A percentile compares a stretch with the other conserved stretches of the same genome.
Evolutionary conservation across 2,113 vertebrate species (phyloP).

Genomic region (Turdus rufiventris): DNA sequence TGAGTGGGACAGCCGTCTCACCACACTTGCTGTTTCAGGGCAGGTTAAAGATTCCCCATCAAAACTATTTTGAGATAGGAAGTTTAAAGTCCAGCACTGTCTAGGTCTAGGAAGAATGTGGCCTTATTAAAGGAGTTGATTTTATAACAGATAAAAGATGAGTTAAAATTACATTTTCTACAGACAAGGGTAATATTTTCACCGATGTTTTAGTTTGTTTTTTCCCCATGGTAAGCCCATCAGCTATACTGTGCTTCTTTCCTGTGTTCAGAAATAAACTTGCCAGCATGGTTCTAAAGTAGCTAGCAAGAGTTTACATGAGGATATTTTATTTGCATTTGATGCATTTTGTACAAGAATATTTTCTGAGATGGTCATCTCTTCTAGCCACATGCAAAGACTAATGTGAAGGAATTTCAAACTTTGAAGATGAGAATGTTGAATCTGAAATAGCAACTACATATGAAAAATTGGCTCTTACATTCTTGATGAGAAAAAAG

Average conservation of each 20-base stretch:
- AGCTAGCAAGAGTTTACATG: background rate
- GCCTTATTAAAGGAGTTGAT: background rate
- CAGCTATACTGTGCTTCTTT: background rate
- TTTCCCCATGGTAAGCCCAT: background rate
- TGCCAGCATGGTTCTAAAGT: background rate
- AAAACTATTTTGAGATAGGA: background rate
- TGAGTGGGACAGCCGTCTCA: background rate
- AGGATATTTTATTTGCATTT: background rate
- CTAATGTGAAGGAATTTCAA: background rate
- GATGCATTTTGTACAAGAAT: background rate
- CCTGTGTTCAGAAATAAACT: background rate
- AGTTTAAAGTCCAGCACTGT: background rate
- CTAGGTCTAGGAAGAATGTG: background rate
- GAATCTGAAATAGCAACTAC: background rate
- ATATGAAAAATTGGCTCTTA: background rate
- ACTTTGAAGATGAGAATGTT: background rate
- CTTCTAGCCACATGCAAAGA: background rate
- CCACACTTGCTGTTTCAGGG: background rate
- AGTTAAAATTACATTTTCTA: background rate
- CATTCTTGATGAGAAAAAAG: background rate
- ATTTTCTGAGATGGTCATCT: background rate
- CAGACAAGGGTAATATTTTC: background rate
- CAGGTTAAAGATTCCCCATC: background rate
- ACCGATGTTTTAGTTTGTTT: background rate
- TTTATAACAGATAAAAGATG: background rate